Evolutionary conservation across 2,113 vertebrate genomes (phyloP).

Genomic region (Arizona elegans): DNA sequence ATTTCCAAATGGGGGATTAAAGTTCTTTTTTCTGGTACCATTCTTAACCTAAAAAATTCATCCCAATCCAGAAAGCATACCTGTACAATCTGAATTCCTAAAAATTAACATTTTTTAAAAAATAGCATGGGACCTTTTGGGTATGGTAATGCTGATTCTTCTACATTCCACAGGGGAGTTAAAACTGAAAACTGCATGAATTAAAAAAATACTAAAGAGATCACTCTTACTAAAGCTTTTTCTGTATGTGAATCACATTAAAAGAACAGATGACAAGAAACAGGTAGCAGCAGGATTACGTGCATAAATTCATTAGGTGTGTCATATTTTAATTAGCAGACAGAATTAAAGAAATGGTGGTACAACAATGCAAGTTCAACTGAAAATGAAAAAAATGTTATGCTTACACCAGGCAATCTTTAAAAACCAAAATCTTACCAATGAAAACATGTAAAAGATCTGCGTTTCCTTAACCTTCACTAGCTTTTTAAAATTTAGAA

Average conservation of each 20-base stretch:
- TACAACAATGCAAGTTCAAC: constrained; percentile 45
- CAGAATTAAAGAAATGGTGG: constrained; percentile 40
- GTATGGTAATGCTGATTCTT: background rate
- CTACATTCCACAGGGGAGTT: constrained; percentile 20
- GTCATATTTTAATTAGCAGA: constrained; percentile 43
- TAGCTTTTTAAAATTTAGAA: constrained; percentile 6
- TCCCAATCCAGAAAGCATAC: constrained; percentile 17
- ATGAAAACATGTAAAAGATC: constrained; percentile 45
- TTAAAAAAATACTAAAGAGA: constrained; percentile 6
- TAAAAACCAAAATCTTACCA: constrained; percentile 55
- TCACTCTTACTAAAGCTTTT: background rate
- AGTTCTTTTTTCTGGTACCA: constrained; percentile 27
- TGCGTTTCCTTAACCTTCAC: constrained; percentile 50
- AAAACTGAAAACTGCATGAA: constrained; percentile 19
- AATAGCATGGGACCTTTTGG: background rate
- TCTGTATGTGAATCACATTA: constrained; percentile 31
- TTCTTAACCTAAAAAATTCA: background rate
- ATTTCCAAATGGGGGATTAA: constrained; percentile 20
- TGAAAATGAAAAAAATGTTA: constrained; percentile 44
- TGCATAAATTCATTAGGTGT: constrained; percentile 40
- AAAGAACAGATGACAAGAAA: constrained; percentile 21
- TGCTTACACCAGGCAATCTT: constrained; percentile 46
- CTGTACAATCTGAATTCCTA: constrained; percentile 4
- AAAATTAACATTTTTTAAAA: background rate
- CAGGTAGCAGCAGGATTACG: constrained; percentile 30